These are phyloP conservation scores for Dicrostonyx torquatus DNA, from an alignment of 2,797 vertebrate genomes.

Conservation along the genomic window DNA sequence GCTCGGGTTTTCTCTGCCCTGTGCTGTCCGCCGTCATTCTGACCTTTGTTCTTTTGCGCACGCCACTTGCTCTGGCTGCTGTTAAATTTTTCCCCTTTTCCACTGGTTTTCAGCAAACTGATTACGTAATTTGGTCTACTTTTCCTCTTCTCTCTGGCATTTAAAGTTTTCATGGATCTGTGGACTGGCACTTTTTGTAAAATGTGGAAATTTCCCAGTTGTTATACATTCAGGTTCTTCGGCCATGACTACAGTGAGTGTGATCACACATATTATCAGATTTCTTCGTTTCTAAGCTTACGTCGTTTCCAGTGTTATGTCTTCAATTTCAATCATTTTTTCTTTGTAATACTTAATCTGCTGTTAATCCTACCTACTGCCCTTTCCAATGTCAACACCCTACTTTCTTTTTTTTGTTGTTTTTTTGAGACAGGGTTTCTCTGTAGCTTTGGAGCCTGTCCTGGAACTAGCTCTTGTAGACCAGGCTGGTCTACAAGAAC, in stretches of 20 bases:
- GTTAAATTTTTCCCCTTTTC: neutral
- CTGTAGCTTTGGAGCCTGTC: too few relatives aligned
- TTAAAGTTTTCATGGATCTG: neutral
- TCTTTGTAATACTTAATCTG: accelerated
- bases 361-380: neutral
- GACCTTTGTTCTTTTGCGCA: neutral
- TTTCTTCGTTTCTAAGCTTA: neutral
- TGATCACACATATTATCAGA: neutral
- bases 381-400: accelerated
- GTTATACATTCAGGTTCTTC: neutral
- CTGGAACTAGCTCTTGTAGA: too few relatives aligned
- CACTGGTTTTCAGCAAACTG: neutral
- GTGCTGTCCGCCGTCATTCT: neutral
- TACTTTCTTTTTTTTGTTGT: too few relatives aligned
- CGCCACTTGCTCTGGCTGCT: neutral
- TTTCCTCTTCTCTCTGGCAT: neutral
- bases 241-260: too few relatives aligned
- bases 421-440: too few relatives aligned
- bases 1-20: accelerated
- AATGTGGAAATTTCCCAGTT: neutral
- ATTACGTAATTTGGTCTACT: neutral
- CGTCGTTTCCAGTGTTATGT: neutral
- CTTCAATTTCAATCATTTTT: neutral
- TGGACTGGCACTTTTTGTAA: neutral
- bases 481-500: too few relatives aligned